phyloP scores from a whole-genome alignment of 2,113 vertebrate genomes.

The Apeltes quadracus region DNA sequence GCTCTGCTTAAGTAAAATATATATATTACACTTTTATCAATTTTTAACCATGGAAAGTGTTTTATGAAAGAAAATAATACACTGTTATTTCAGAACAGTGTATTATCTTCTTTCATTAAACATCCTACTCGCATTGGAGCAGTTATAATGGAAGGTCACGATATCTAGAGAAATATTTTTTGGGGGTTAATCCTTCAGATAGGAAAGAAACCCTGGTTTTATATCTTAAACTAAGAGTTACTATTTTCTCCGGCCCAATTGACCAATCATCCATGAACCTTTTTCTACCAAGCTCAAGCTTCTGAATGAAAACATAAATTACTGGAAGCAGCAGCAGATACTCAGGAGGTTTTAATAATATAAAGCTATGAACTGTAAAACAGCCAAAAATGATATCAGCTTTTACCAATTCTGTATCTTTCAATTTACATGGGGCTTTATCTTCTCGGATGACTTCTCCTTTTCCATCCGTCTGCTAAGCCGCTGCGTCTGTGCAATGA shows the following conservation, averaged over 20 bases:
- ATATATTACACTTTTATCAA: neutral
- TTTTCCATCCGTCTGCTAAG: conserved; percentile 53
- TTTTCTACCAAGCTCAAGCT: conserved; percentile 11
- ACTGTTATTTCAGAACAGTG: neutral
- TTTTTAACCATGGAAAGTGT: neutral
- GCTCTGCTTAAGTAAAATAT: neutral
- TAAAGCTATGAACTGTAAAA: conserved; percentile 21
- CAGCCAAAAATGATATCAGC: conserved; percentile 21
- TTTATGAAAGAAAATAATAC: too few species aligned
- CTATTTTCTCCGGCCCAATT: neutral
- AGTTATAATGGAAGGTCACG: neutral
- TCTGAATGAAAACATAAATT: conserved; percentile 13
- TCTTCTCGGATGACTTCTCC: conserved; percentile 44
- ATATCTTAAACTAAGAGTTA: neutral
- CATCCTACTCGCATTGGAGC: neutral
- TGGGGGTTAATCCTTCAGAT: neutral
- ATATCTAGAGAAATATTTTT: neutral
- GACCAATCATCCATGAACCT: conserved; percentile 8
- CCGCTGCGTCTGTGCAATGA: conserved; percentile 47
- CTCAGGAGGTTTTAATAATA: conserved; percentile 29
- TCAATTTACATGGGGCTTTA: conserved; percentile 39
- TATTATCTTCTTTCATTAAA: conserved; percentile 1
- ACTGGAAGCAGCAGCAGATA: conserved; percentile 20
- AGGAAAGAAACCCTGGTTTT: neutral
- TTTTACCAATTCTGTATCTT: conserved; percentile 28